Evolutionary conservation across 1,140 invertebrate species (phyloP), one percentile per base, ranked within the genome.

Genomic region (Anagrus nilaparvatae): DNA sequence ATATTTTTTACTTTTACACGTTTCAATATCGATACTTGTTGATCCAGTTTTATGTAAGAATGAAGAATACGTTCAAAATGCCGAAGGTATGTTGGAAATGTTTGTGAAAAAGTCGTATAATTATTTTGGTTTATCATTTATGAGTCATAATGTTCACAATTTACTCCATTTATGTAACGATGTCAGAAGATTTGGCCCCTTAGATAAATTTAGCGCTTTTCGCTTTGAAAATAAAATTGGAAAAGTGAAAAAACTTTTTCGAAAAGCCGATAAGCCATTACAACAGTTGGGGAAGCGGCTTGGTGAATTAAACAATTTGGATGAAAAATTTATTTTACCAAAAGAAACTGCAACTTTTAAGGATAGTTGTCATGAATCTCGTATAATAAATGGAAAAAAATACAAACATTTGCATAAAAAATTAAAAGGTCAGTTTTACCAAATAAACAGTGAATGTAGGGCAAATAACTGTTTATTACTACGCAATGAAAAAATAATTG

Each of bases 101-200:
- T 49, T 53, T 47, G 44, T 53, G 10, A 21, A 40, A 40, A 35
- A 29, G 20, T 53, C 47, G 35, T 13, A 27, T 32, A 35, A 27
- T 42, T 32, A 49, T 17, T 53, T 51, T 45, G 47, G 37, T 32
- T 27, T 20, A 18, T 7, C 35, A 34, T 30, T 28, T 44, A 32
- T 50, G 13, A 40, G 37, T 7, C 40, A 50, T 43, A 52, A 52
- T 44, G 37, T 52, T 16, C 50, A 52, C 37, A 44, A 39, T 23
- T 34, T 51, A 17, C 12, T 48, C 5, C 46, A 50, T 31, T 27
- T 49, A 29, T 8, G 19, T 21, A 14, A 47, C 18, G 47, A 44
- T 35, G 31, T 48, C 3, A 38, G 18, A 33, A 32, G 28, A 20
- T 45, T 34, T 33, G 31, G 43, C 13, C 16, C 12, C 12, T 13